phyloP scores from a whole-genome alignment of 2,888 invertebrate species.

The Norana najaformis region DNA sequence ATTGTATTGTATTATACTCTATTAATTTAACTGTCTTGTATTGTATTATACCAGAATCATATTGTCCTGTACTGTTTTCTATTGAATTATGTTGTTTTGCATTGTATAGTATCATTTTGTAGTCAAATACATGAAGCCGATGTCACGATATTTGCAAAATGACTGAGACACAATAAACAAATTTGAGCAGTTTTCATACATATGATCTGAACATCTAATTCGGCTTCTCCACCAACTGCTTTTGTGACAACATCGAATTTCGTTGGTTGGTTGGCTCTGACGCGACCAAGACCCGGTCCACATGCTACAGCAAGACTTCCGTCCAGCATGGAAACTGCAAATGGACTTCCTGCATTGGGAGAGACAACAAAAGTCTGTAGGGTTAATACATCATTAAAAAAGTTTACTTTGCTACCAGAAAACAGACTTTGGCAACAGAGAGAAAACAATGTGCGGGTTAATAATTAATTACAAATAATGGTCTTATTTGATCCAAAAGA shows the following conservation, averaged over 20 bases:
- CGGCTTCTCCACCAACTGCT: slow-evolving; percentile 63
- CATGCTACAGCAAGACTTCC: slow-evolving; percentile 47
- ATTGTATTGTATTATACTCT: not conserved
- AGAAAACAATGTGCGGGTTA: not conserved
- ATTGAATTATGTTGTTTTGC: no score
- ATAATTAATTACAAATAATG: not conserved
- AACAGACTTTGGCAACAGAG: no score
- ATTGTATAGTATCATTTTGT: no score
- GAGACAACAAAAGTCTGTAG: not conserved
- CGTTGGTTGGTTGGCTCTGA: slow-evolving; percentile 62
- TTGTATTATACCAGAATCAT: not conserved
- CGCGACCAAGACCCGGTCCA: slow-evolving; percentile 63
- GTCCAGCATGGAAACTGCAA: slow-evolving; percentile 49
- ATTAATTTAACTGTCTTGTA: not conserved
- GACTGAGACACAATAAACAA: not conserved
- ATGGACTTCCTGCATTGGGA: slow-evolving; percentile 51
- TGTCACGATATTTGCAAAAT: not conserved
- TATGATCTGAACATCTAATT: slow-evolving; percentile 65
- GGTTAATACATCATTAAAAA: not conserved
- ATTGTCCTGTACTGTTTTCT: not conserved
- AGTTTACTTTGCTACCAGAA: no score
- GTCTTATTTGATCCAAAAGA: not conserved
- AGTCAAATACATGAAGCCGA: not conserved
- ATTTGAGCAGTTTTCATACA: slow-evolving; percentile 61
- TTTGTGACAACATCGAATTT: slow-evolving; percentile 64